Evolutionary conservation across 2,113 vertebrate species (phyloP).

Genomic region (Lophochroa leadbeateri): DNA sequence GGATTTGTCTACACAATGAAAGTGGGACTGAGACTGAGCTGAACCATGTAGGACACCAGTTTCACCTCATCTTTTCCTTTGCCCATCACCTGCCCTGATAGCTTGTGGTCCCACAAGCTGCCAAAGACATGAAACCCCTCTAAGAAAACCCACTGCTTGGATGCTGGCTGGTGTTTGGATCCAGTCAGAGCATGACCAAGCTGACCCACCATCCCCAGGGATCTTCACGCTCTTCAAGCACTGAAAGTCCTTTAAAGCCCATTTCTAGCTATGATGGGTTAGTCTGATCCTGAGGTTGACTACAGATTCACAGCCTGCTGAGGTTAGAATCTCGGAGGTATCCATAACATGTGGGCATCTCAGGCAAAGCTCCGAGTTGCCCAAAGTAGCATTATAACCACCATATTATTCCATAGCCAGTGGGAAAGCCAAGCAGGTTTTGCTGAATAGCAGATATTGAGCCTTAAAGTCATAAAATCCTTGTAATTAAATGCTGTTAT

Average conservation of each 20-base stretch:
- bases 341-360: background rate
- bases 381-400: background rate
- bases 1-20: background rate
- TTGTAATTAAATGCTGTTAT: background rate
- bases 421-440: background rate
- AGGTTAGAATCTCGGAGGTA: background rate
- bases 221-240: background rate
- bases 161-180: background rate
- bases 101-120: background rate
- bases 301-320: background rate
- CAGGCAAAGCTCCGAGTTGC: background rate
- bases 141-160: background rate
- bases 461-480: background rate
- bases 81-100: background rate
- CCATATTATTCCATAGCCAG: background rate
- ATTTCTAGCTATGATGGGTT: background rate
- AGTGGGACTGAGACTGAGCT: background rate
- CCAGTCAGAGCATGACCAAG: accelerated
- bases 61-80: background rate
- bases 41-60: background rate
- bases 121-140: background rate
- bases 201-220: background rate
- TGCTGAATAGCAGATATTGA: background rate
- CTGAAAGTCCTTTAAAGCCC: background rate
- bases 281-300: background rate